phyloP scores from a whole-genome alignment of 2,888 invertebrate genomes.

The Crematogaster levior region DNA sequence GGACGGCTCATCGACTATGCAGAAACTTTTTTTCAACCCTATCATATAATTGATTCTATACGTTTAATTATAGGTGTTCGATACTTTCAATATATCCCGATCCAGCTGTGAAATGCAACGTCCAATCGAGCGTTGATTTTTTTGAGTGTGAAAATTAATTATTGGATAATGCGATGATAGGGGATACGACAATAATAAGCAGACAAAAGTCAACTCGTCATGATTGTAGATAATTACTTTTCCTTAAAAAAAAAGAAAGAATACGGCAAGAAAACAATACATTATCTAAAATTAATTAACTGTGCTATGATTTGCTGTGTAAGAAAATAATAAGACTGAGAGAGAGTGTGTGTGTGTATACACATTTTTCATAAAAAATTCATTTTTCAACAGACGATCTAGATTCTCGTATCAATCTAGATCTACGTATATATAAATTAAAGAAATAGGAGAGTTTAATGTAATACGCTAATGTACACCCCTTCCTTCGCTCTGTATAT shows the following conservation, averaged over 20 bases:
- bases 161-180: neutral
- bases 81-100: slow-evolving; percentile 17
- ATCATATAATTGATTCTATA: slow-evolving; percentile 36
- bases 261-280: neutral
- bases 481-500: too few relatives aligned
- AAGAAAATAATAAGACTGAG: neutral
- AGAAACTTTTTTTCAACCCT: slow-evolving; percentile 7
- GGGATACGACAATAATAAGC: neutral
- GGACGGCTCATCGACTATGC: slow-evolving; percentile 26
- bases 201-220: neutral
- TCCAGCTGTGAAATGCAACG: neutral
- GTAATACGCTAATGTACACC: neutral
- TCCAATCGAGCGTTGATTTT: neutral
- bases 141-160: slow-evolving; percentile 8
- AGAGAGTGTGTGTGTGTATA: too few relatives aligned
- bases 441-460: neutral
- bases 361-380: neutral
- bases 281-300: neutral
- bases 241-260: neutral
- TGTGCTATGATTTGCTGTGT: neutral
- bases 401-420: neutral
- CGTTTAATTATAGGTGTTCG: slow-evolving; percentile 43
- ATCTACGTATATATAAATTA: slow-evolving; percentile 3
- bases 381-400: neutral
- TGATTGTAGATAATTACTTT: neutral